A percentile compares a stretch with the other conserved stretches of the same genome.
Evolutionary conservation across 2,113 vertebrate species (phyloP).

Genomic region (Capricornis sumatraensis): DNA sequence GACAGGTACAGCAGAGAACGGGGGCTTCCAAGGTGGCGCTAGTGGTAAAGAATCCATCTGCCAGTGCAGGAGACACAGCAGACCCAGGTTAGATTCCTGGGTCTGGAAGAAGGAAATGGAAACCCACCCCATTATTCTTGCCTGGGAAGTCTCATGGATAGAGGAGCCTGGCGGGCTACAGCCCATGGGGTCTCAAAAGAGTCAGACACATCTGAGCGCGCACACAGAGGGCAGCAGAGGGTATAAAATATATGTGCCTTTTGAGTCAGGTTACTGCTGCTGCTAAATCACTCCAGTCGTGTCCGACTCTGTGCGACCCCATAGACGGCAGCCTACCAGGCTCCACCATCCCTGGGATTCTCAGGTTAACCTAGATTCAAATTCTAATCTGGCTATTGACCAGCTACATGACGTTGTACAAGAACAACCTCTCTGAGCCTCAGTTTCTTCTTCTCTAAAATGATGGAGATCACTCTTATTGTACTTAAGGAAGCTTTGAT

Average conservation of each 20-base stretch:
- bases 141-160: background rate
- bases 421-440: background rate
- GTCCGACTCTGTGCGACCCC: too few relatives aligned
- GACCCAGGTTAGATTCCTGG: background rate
- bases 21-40: background rate
- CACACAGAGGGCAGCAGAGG: background rate
- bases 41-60: background rate
- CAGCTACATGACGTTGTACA: background rate
- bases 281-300: too few relatives aligned
- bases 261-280: background rate
- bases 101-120: background rate
- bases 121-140: background rate
- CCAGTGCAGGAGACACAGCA: background rate
- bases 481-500: background rate
- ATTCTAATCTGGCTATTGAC: background rate
- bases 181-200: background rate
- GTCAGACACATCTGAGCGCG: background rate
- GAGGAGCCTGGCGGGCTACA: background rate
- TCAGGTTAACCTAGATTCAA: background rate
- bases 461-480: background rate
- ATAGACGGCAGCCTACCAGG: too few relatives aligned
- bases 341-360: too few relatives aligned
- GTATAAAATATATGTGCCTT: background rate
- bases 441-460: background rate
- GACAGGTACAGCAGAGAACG: background rate